Evolutionary conservation across 1,140 invertebrate species (phyloP).

Genomic region (Diorhabda carinulata): DNA sequence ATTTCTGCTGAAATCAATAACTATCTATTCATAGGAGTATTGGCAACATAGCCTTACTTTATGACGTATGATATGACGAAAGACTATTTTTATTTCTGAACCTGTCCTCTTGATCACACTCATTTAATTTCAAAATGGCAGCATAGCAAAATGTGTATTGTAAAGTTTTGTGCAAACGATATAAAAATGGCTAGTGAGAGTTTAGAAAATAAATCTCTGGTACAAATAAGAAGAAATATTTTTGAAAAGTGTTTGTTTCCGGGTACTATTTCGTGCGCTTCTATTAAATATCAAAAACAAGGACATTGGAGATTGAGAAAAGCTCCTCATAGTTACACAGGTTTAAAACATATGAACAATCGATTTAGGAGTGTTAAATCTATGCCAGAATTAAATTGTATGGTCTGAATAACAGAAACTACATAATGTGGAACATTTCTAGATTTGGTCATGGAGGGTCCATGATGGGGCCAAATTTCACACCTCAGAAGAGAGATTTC

Average conservation of each 20-base stretch:
- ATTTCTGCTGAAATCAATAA: slow-evolving; percentile 15
- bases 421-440: slow-evolving; percentile 19
- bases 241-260: slow-evolving; percentile 7
- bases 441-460: slow-evolving; percentile 4
- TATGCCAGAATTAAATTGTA: slow-evolving; percentile 10
- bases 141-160: slow-evolving; percentile 12
- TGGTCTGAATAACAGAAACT: slow-evolving; percentile 6
- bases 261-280: background rate
- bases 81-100: background rate
- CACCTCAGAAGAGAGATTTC: slow-evolving; percentile 15
- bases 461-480: background rate
- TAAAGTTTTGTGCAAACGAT: slow-evolving; percentile 9
- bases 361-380: slow-evolving; percentile 11
- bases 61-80: background rate
- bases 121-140: slow-evolving; percentile 26
- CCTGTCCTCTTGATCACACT: background rate
- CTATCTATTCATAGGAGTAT: background rate
- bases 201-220: slow-evolving; percentile 13
- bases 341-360: slow-evolving; percentile 13
- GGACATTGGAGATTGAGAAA: background rate
- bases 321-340: background rate
- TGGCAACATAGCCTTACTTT: background rate
- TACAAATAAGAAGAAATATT: slow-evolving; percentile 12
- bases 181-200: slow-evolving; percentile 10
- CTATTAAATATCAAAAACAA: background rate